Evolutionary conservation across 2,113 vertebrate species (phyloP).

Genomic region (Syngnathus scovelli): DNA sequence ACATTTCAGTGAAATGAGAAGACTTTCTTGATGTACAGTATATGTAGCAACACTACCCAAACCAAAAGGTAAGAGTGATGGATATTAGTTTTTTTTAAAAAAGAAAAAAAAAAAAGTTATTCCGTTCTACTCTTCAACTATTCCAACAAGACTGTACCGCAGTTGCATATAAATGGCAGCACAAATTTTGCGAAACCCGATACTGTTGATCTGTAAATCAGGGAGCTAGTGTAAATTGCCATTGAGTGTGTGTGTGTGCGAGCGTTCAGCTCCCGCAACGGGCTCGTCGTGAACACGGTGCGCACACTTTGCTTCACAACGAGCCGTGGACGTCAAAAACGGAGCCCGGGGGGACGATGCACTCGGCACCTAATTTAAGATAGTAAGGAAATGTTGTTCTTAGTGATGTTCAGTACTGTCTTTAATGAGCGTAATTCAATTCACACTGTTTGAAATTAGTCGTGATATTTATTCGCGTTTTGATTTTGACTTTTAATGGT

Average conservation of each 20-base stretch:
- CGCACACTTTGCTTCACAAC: slow-evolving; percentile 1
- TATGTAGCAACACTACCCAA: slow-evolving; percentile 71
- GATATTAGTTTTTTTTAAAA: slow-evolving; percentile 33
- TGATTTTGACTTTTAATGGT: slow-evolving; percentile 56
- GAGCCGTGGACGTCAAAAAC: slow-evolving; percentile 5
- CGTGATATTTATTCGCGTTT: slow-evolving; percentile 69
- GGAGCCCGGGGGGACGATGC: slow-evolving; percentile 32
- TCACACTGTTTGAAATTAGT: slow-evolving; percentile 59
- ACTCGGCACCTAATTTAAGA: slow-evolving; percentile 59
- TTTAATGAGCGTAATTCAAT: slow-evolving; percentile 47
- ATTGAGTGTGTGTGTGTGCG: slow-evolving; percentile 38
- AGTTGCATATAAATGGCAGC: slow-evolving; percentile 39
- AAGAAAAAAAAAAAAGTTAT: slow-evolving; percentile 6
- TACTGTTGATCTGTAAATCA: slow-evolving; percentile 44
- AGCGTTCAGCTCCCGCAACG: slow-evolving; percentile 30
- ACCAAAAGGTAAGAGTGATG: slow-evolving; percentile 55
- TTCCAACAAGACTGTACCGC: slow-evolving; percentile 57
- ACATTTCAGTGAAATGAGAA: slow-evolving; percentile 11
- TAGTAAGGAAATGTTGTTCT: slow-evolving; percentile 49
- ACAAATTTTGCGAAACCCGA: slow-evolving; percentile 28
- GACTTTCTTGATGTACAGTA: slow-evolving; percentile 36
- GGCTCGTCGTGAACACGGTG: slow-evolving; percentile 8
- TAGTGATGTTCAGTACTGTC: slow-evolving; percentile 52
- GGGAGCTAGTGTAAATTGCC: slow-evolving; percentile 44
- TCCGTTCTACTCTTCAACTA: slow-evolving; percentile 43